Evolutionary conservation across 2,113 vertebrate genomes (phyloP), one percentile per base, ranked within the genome.

Genomic region (Apus apus): DNA sequence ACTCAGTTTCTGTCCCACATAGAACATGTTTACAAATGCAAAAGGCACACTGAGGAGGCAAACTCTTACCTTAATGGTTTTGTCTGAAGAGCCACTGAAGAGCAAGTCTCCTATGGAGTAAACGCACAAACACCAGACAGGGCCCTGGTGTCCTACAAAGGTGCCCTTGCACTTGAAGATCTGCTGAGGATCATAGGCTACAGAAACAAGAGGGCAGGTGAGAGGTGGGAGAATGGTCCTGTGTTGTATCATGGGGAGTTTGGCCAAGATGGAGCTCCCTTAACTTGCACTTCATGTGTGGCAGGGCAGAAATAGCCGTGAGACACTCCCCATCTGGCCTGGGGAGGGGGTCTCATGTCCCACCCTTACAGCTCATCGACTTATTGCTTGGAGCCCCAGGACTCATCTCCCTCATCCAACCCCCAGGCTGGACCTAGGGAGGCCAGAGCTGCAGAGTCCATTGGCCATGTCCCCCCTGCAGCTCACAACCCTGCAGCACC

Each of bases 111-210:
- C 99, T 16, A 99, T 99, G 92, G 99, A 99, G 96, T 99, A 99
- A 94, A 99, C 99, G 11, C 99, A 99, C 73, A 99, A 97, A 93
- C 99, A 99, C 99, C 99, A 99, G 36, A 99, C 99, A 0, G 99
- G 99, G 78, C 99, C 99, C 96, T 99, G 99, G 97, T 99, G 99
- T 23, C 99, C 99, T 76, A 99, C 99, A 34, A 99, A 99, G 15
- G 99, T 99, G 29, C 99, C 99, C 95, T 99, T 99, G 97, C 99
- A 99, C 97, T 99, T 99, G 97, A 99, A 99, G 98, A 99, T 99
- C 98, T 99, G 99, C 98, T 99, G 99, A 16, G 99, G 99, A 85
- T 99, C 99, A 6, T 99, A 99, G 22, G 99, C 99, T 99, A 93
- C 34, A 43, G 74, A 46, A 72, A 86, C 1, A 40, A 94, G 80